A percentile compares a stretch with the other conserved stretches of the same genome.
Evolutionary conservation across 2,797 vertebrate genomes (phyloP).

Genomic region (Oophaga sylvatica): DNA sequence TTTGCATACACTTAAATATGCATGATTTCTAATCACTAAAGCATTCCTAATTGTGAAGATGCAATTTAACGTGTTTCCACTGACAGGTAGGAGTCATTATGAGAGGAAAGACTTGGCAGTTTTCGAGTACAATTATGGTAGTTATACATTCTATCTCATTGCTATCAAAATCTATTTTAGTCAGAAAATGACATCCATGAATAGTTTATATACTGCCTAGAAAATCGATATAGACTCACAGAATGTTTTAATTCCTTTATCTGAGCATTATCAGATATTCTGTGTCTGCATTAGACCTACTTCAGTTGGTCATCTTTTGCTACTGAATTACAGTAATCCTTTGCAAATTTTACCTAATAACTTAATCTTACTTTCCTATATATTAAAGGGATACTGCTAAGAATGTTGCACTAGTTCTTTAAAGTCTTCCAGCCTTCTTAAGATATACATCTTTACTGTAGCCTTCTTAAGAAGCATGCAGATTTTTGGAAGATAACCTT

Average conservation of each 20-base stretch:
- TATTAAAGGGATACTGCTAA: background rate
- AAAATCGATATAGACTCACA: background rate
- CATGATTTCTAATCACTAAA: slow-evolving; percentile 68
- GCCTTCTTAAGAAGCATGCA: background rate
- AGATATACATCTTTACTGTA: background rate
- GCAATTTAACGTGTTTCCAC: slow-evolving; percentile 63
- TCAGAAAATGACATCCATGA: background rate
- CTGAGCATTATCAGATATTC: background rate
- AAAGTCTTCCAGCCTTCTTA: background rate
- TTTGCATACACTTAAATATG: slow-evolving; percentile 71
- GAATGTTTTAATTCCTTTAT: background rate
- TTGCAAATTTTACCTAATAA: slow-evolving; percentile 12
- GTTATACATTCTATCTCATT: slow-evolving; percentile 43
- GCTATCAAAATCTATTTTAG: slow-evolving; percentile 5
- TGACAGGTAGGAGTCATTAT: slow-evolving; percentile 71
- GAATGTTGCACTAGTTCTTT: background rate
- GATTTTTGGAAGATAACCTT: background rate
- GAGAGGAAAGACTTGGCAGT: slow-evolving; percentile 67
- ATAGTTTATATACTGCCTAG: background rate
- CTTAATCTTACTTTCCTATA: background rate
- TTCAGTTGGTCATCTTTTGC: background rate
- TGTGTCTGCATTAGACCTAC: background rate
- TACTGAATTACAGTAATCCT: background rate
- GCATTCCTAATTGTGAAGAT: slow-evolving; percentile 71
- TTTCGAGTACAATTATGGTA: slow-evolving; percentile 65